A percentile compares a stretch with the other conserved stretches of the same genome.
These are phyloP conservation scores for Epinotia bilunana DNA, from an alignment of 2,888 invertebrate species.

Conservation along the genomic window DNA sequence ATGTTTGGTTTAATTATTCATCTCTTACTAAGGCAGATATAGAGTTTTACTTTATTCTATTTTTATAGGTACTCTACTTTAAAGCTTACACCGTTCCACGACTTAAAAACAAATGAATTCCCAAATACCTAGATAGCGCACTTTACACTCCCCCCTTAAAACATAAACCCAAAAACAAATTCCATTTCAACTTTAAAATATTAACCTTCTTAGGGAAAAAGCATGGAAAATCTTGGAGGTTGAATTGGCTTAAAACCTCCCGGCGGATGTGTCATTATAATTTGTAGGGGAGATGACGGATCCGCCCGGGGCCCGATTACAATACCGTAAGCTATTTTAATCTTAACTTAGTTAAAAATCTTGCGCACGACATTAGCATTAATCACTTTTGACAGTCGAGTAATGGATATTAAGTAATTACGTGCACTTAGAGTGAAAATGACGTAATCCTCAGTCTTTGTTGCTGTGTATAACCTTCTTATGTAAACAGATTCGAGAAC, in stretches of 20 bases:
- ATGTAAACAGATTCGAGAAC: background rate
- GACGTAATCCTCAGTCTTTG: conserved; percentile 30
- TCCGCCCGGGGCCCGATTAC: conserved; percentile 77
- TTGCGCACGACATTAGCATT: conserved; percentile 82
- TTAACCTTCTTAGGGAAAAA: conserved; percentile 56
- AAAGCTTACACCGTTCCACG: background rate
- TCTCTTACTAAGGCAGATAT: background rate
- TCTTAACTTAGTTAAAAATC: conserved; percentile 85
- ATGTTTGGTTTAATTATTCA: background rate
- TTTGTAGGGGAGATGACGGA: conserved; percentile 82
- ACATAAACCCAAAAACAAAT: conserved; percentile 34
- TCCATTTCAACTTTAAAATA: conserved; percentile 54
- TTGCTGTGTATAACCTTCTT: background rate
- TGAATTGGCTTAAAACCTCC: conserved; percentile 82
- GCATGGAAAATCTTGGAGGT: conserved; percentile 72
- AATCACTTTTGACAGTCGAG: conserved; percentile 81
- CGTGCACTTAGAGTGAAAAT: conserved; percentile 50
- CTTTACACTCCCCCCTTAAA: conserved; percentile 28
- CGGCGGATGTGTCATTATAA: conserved; percentile 83
- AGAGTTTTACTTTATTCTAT: background rate
- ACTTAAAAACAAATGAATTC: conserved; percentile 5
- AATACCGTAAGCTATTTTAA: conserved; percentile 84
- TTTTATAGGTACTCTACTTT: background rate
- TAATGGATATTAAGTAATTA: conserved; percentile 80
- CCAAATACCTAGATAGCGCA: conserved; percentile 7